A percentile compares a stretch with the other conserved stretches of the same genome.
Evolutionary conservation across 1,140 invertebrate genomes (phyloP).

Genomic region (Eriocheir sinensis): DNA sequence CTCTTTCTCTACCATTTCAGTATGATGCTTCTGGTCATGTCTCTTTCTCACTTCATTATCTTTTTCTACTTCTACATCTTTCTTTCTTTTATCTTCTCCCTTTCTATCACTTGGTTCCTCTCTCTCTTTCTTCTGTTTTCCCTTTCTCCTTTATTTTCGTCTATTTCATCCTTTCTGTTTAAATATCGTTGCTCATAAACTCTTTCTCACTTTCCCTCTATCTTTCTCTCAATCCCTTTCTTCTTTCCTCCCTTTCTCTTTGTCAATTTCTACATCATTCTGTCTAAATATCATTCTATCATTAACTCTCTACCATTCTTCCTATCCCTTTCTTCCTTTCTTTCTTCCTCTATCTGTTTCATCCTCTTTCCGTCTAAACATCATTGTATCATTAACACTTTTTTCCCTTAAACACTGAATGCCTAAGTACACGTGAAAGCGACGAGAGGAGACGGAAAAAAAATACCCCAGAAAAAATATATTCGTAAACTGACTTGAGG

Average conservation of each 20-base stretch:
- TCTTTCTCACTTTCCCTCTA: not conserved
- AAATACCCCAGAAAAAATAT: too few species aligned
- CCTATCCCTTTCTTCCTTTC: not conserved
- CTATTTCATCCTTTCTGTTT: not conserved
- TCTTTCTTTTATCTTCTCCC: not conserved
- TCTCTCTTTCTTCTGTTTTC: not conserved
- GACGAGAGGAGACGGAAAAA: too few species aligned
- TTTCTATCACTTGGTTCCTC: not conserved
- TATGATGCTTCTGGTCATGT: too few species aligned
- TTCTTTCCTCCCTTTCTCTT: not conserved
- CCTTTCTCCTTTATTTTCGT: not conserved
- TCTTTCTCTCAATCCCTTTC: not conserved
- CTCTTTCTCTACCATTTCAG: too few species aligned
- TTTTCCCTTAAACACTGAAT: too few species aligned
- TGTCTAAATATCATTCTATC: not conserved
- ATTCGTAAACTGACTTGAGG: too few species aligned
- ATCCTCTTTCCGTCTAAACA: too few species aligned
- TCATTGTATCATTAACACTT: too few species aligned
- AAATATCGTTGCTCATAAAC: not conserved
- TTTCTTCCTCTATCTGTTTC: not conserved
- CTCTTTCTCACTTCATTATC: too few species aligned
- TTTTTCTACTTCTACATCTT: not conserved
- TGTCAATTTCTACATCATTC: not conserved
- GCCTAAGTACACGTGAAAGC: too few species aligned
- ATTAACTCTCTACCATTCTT: not conserved